Evolutionary conservation across 2,888 invertebrate species (phyloP).

Genomic region (Hydriomena furcata): DNA sequence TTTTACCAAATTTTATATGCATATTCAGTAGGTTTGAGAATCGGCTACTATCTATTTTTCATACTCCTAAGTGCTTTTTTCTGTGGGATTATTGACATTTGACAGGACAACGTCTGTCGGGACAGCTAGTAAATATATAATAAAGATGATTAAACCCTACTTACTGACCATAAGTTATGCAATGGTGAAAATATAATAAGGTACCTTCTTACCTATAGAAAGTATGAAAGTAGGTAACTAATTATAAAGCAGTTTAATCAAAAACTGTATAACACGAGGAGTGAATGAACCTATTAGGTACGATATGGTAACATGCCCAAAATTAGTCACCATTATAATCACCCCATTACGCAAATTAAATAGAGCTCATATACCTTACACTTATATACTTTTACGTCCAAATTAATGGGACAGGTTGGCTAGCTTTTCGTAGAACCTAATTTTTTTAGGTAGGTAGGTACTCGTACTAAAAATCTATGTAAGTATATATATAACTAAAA

Average conservation of each 20-base stretch:
- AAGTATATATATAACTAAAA: too few relatives aligned
- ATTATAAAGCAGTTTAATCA: too few relatives aligned
- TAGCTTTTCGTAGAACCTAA: conserved; percentile 1
- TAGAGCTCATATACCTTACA: not conserved
- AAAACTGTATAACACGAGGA: too few relatives aligned
- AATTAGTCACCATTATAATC: conserved; percentile 3
- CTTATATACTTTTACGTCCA: not conserved
- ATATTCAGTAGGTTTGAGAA: too few relatives aligned
- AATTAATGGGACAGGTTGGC: conserved; percentile 6
- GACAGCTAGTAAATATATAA: conserved; percentile 17
- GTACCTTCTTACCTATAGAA: too few relatives aligned
- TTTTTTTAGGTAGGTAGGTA: conserved; percentile 1
- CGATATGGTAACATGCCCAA: not conserved
- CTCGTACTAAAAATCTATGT: too few relatives aligned
- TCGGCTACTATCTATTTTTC: too few relatives aligned
- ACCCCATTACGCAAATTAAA: conserved; percentile 12
- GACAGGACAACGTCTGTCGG: too few relatives aligned
- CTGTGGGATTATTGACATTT: too few relatives aligned
- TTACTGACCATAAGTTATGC: conserved; percentile 13
- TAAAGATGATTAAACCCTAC: conserved; percentile 24
- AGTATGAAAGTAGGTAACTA: too few relatives aligned
- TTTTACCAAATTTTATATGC: too few relatives aligned
- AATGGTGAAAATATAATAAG: not conserved
- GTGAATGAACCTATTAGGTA: not conserved
- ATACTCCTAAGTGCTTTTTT: too few relatives aligned